A percentile compares a stretch with the other conserved stretches of the same genome.
Conservation (phyloP, 1,140 invertebrate genomes). For the Eueides isabella region DNA sequence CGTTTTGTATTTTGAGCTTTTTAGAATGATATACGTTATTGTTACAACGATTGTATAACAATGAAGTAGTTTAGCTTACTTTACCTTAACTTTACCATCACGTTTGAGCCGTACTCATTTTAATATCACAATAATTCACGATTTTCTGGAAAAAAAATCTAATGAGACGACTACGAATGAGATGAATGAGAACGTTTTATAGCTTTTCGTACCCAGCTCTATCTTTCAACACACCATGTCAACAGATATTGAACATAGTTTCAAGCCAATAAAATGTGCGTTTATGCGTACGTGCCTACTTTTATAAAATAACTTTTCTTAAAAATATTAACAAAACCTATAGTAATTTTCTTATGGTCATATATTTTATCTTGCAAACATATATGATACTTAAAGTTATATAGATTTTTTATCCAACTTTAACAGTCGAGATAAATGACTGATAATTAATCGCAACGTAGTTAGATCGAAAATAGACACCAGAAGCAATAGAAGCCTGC, state of each 20-base stretch:
- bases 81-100: too few species aligned
- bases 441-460: slow-evolving; percentile 23
- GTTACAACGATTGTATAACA: neutral
- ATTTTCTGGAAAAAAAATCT: too few species aligned
- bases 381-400: neutral
- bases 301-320: too few species aligned
- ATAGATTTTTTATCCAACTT: neutral
- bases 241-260: neutral
- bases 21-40: neutral
- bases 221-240: neutral
- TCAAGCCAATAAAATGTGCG: neutral
- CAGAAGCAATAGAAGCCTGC: slow-evolving; percentile 28
- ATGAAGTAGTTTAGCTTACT: neutral
- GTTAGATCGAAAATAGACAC: slow-evolving; percentile 26
- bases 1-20: neutral
- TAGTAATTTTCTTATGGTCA: too few species aligned
- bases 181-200: too few species aligned
- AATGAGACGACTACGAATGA: too few species aligned
- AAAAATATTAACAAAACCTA: too few species aligned
- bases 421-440: slow-evolving; percentile 10
- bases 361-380: neutral
- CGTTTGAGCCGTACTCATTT: too few species aligned
- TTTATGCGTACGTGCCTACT: too few species aligned
- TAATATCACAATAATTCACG: too few species aligned
- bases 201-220: neutral